Percentiles rank a stretch among this genome's conserved stretches.
phyloP scores from a whole-genome alignment of 1,140 invertebrate genomes.

The Epicauta chinensis region DNA sequence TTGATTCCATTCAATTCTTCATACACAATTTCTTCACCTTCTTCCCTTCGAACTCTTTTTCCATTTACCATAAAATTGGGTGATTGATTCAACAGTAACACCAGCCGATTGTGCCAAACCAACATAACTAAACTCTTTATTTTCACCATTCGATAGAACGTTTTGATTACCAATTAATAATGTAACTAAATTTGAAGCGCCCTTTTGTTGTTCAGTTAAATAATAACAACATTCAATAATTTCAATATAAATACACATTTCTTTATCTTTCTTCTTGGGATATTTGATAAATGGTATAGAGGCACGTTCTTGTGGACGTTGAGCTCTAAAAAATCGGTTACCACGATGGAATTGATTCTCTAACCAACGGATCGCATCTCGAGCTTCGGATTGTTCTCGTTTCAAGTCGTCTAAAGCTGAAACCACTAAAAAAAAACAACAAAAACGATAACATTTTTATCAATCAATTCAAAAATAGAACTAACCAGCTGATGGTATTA shows the following conservation, averaged over 20 bases:
- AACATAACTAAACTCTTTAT: slow-evolving; percentile 39
- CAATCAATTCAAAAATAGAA: neutral
- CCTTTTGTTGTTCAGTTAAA: slow-evolving; percentile 54
- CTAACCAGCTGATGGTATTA: slow-evolving; percentile 71
- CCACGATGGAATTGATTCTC: slow-evolving; percentile 79
- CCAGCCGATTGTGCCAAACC: slow-evolving; percentile 55
- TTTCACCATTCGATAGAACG: slow-evolving; percentile 33
- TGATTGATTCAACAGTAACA: slow-evolving; percentile 58
- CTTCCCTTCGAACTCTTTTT: slow-evolving; percentile 57
- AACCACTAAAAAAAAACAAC: slow-evolving; percentile 59
- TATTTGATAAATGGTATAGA: slow-evolving; percentile 69
- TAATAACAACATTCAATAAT: slow-evolving; percentile 66
- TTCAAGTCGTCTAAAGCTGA: slow-evolving; percentile 81
- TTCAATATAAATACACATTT: slow-evolving; percentile 60
- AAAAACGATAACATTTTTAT: neutral
- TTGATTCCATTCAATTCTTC: too few relatives aligned
- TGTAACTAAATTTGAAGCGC: slow-evolving; percentile 51
- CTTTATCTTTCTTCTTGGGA: slow-evolving; percentile 62
- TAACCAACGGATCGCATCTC: slow-evolving; percentile 87
- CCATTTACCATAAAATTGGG: slow-evolving; percentile 61
- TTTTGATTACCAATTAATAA: slow-evolving; percentile 50
- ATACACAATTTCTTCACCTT: slow-evolving; percentile 48
- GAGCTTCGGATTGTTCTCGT: slow-evolving; percentile 64
- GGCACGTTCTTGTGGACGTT: slow-evolving; percentile 69
- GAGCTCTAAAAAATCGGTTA: slow-evolving; percentile 73